These are phyloP conservation scores for Mycogona germanica DNA, from an alignment of 2,888 invertebrate species.

Conservation along the genomic window DNA sequence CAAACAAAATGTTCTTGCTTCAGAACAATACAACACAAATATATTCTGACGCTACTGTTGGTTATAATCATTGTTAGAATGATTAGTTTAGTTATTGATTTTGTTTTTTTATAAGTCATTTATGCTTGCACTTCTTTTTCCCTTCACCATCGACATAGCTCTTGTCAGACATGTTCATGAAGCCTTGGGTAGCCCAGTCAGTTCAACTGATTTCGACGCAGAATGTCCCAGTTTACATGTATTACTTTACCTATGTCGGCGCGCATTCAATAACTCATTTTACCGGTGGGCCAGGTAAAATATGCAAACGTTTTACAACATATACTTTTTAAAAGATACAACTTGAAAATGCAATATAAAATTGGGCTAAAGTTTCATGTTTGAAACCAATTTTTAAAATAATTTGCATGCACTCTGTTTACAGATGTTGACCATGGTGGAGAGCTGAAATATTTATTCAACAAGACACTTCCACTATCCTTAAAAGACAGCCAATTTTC, in stretches of 20 bases:
- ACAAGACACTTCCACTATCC: not conserved
- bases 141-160: not conserved
- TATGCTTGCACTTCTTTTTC: not conserved
- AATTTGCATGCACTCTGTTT: not conserved
- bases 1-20: too few species aligned
- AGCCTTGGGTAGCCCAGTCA: not conserved
- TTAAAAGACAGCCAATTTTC: not conserved
- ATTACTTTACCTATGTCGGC: constrained; percentile 9
- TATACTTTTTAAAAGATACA: not conserved
- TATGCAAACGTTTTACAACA: not conserved
- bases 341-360: not conserved
- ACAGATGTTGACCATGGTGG: constrained; percentile 1
- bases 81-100: not conserved
- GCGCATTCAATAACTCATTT: not conserved
- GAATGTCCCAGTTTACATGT: constrained; percentile 5
- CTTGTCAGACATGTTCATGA: constrained; percentile 10
- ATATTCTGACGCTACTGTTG: too few species aligned
- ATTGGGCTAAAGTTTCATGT: not conserved
- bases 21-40: too few species aligned
- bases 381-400: not conserved
- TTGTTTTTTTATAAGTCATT: not conserved
- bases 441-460: constrained; percentile 10
- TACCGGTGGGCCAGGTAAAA: constrained; percentile 13
- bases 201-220: not conserved
- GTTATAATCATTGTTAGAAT: too few species aligned